Base-by-base conservation (phyloP, 2,888 invertebrate genomes). In the Drosophila suboccidentalis region DNA sequence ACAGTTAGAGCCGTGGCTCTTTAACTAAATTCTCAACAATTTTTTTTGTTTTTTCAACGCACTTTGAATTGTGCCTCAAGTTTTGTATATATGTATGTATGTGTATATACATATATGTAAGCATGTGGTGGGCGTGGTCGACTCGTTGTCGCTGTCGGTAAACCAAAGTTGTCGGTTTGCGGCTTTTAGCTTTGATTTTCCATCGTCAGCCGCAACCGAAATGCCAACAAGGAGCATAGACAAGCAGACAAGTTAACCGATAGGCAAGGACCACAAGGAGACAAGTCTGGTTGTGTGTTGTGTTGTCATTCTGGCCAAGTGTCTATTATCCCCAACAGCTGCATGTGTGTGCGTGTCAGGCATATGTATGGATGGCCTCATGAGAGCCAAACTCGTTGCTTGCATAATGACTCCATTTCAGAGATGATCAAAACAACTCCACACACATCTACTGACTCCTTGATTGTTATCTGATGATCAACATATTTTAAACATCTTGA, bases 321-420 rank as follows among this genome's bases (percentile, higher is more conserved):
- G 73, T 71, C 83, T 75, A 74, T 85, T 80, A 82, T 75, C 58
- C 67, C 22, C 43, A 36, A 11, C 68, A 75, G 72, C 64, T 75
- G 71, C 61, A 46, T 72, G 57, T 49, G 58, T 71, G 72, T 71
- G 64, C 65, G 79, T 85, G 86, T 68, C 46, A 32, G 26, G 72
- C 72, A 72, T 82, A 59, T 63, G 53, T 72, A 77, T 74, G 61
- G 8, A 8, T 29, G 26, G 47, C 9, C 15, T 53, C 19, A 26
- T 36, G 15, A 36, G 39, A 63, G 15, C 13, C n/a, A 15, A 13
- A 32, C 26, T 41, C 13, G 2, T 19, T 4, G 17, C 36, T 19
- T 46, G 19, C 46, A 44, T 61, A 62, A 62, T 54, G 38, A 39
- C 47, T 55, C 9, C 17, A 41, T 55, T 13, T 13, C 32, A 49